Conservation (phyloP, 2,113 vertebrate genomes). For the Apaloderma vittatum region DNA sequence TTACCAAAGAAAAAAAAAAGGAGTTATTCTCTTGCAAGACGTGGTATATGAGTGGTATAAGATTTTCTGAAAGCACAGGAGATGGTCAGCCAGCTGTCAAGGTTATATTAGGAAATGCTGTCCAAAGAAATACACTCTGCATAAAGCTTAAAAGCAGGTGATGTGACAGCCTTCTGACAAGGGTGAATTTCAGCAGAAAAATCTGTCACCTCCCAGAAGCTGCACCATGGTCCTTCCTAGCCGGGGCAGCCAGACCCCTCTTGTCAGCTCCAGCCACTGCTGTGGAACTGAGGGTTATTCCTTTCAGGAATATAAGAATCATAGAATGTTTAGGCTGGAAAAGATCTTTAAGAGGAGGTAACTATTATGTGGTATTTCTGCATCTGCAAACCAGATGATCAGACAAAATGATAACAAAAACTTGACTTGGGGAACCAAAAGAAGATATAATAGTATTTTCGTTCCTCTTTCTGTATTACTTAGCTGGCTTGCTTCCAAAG, state of each 20-base stretch:
- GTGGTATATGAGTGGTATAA: neutral
- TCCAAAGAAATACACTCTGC: neutral
- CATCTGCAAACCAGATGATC: neutral
- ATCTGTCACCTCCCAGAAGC: neutral
- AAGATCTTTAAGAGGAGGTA: neutral
- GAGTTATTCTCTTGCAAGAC: neutral
- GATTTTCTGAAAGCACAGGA: slow-evolving; percentile 16
- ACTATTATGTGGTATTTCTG: neutral
- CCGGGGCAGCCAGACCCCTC: neutral
- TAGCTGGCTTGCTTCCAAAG: neutral
- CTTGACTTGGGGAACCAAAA: neutral
- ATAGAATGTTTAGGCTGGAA: no score
- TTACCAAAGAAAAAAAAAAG: neutral
- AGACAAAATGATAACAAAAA: neutral
- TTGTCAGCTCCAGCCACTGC: neutral
- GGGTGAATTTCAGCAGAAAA: neutral
- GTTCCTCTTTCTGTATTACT: neutral
- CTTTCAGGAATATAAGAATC: neutral
- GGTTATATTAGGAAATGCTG: neutral
- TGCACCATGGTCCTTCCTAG: neutral
- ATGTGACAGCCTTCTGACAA: neutral
- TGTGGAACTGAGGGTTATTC: neutral
- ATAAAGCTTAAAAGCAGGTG: neutral
- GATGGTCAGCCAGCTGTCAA: neutral
- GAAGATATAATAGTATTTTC: neutral